Evolutionary conservation across 2,113 vertebrate species (phyloP), one percentile per base, ranked within the genome.

Genomic region (Anhinga anhinga): DNA sequence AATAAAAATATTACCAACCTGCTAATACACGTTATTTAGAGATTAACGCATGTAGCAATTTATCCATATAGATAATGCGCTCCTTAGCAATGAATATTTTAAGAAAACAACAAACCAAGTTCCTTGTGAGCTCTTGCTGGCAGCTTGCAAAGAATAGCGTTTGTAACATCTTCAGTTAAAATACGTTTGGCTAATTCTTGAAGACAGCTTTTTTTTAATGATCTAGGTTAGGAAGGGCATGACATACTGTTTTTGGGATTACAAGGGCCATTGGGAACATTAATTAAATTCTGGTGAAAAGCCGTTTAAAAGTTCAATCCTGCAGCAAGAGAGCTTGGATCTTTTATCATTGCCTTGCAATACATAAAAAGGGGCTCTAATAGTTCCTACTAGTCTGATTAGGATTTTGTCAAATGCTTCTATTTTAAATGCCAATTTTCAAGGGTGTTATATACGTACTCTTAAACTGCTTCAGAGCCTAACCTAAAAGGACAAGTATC

Each of bases 221-320:
- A 62, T 71, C 53, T 47, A 32, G 86, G 53, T 66, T 77, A 76
- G 66, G 81, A 88, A 95, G 79, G 90, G 72, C 85, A 85, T 19
- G 44, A 70, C 62, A 17, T 67, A 20, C 18, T 74, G 73, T 9
- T 65, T 82, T 91, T 63, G 53, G 82, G 93, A 90, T 86, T 95
- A 71, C 4, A 55, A 40, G 80, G 63, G 47, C 93, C 38, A 16
- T 10, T 85, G 78, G 88, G 95, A 83, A 67, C 3, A 12, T 88
- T 95, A 93, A 93, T 97, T 95, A 91, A 94, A 82, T 95, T 82
- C 80, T 87, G 70, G 34, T 38, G 53, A n/a, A 76, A 82, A 92
- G 47, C 70, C n/a, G 87, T 94, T 82, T 82, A 52, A 72, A 88
- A 90, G 83, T 59, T 88, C 69, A 77, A 0, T 91, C 73, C 83